Evolutionary conservation across 23 tunicate species (phyloP), one percentile per base, ranked within the genome.

Genomic region (Halocynthia aurantium): DNA sequence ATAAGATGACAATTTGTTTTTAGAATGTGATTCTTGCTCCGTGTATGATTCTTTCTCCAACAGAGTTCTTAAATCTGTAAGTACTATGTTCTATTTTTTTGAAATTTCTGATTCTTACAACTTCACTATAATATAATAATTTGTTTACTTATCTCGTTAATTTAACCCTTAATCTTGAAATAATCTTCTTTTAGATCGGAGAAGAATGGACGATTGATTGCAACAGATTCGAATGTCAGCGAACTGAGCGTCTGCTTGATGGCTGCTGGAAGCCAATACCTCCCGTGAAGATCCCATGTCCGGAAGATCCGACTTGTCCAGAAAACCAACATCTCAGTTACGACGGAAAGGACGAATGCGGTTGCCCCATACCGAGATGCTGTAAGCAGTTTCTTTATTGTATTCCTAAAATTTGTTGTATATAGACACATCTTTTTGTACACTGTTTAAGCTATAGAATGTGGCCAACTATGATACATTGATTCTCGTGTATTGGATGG

Each of bases 11-110:
- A 49, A 55, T 55, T 40, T 50, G 52, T 76, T 67, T 63, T 50
- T 58, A 84, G 87, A 67, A 50, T 84, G 87, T 62, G 87, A 84
- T 67, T 76, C 81, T 12, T 84, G 87, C 55, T 64, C 57, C 8
- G 87, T 76, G 52, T 84, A 84, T 75, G 80, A 84, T 52, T 58
- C 53, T 5, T 51, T 19, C 64, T 69, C 69, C 82, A 76, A 75
- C 76, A 84, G 70, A 51, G 52, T 67, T 11, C 82, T 84, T 7
- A 68, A 51, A 53, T 40, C 62, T 65, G 87, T 84, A 60, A 81
- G 82, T 71, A 81, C 7, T 0, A 10, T 10, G 2, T 71, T 13
- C 2, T 19, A 68, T 68, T 68, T 68, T 15, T 5, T 12, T 2
- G 2, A 2, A 15, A 18, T 18, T 68, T 15, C 22, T 22, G 20